phyloP scores from a whole-genome alignment of 2,797 vertebrate species.

The Graptemys geographica region DNA sequence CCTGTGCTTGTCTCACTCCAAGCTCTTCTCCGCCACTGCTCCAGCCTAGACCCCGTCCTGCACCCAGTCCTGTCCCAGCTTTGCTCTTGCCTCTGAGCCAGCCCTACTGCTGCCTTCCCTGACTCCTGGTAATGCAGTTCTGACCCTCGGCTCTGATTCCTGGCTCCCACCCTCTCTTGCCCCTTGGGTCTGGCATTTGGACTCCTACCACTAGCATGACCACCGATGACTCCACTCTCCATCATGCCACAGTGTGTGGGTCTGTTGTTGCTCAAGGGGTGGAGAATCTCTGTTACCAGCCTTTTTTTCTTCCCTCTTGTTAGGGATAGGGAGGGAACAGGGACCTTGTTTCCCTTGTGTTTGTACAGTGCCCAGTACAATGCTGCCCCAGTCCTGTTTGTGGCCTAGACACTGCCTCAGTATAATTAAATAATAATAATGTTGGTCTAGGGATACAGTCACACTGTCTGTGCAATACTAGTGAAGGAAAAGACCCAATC shows the following conservation, averaged over 20 bases:
- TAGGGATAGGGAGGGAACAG: neutral
- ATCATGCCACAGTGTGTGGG: accelerated
- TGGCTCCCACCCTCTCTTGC: neutral
- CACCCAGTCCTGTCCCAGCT: neutral
- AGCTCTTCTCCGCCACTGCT: neutral
- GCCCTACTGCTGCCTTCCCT: neutral
- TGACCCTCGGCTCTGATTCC: neutral
- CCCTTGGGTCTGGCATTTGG: neutral
- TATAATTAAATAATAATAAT: accelerated
- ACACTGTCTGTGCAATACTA: accelerated
- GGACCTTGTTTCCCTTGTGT: neutral
- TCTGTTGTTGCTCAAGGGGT: neutral
- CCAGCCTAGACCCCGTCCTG: neutral
- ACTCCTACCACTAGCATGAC: neutral
- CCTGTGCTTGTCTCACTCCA: neutral
- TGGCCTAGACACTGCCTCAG: neutral
- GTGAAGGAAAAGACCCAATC: accelerated
- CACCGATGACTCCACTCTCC: neutral
- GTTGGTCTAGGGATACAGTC: neutral
- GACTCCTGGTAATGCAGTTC: neutral
- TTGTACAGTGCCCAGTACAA: neutral
- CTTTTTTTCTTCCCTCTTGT: neutral
- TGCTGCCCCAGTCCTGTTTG: accelerated
- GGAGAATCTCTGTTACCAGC: neutral
- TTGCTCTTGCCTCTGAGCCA: neutral